Base-by-base conservation (phyloP, 2,888 invertebrate genomes). In the Marronus borbonicus region DNA sequence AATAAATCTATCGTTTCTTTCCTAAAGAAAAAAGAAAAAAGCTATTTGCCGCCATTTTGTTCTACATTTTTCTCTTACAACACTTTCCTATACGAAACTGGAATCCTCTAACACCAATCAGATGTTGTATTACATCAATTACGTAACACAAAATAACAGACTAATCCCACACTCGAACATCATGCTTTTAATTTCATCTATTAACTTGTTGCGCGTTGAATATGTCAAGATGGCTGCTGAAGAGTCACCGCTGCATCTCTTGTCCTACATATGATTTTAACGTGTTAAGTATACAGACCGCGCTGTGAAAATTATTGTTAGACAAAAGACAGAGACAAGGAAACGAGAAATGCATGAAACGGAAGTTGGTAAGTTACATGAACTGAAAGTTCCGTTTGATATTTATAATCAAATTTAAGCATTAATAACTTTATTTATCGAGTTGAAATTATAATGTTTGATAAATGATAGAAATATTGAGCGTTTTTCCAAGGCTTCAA, bases 151-250 rank as follows among this genome's bases (percentile, higher is more conserved):
- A 44, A 8, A 44, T 44, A 8, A 44, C 12, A 44, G 2, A 44
- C 10, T 44, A 12, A 44, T 8, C 44, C 44, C 44, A 44, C 44
- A 44, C 8, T 44, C 44, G 12, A 44, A 44, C 44, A 44, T 44
- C 44, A 44, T 44, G 44, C 44, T 44, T 12, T 44, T 8, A 44
- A 44, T 8, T 44, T 12, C 12, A 28, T 31, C 62, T 62, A 14
- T 62, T 31, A 62, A 31, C 62, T 28, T 14, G 31, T 62, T 24
- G 31, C 62, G 12, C 62, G 31, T 28, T 4, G 24, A 62, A 62
- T 14, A 39, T 39, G 65, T 39, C 65, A 65, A 65, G 39, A 65
- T 65, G 65, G 65, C 65, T 65, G 17, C 65, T 39, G 65, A n/a
- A 39, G 17, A 65, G 39, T 39, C 39, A 17, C 39, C 10, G 14